Evolutionary conservation across 2,113 vertebrate genomes (phyloP), one percentile per base, ranked within the genome.

Genomic region (Myotis brandtii): DNA sequence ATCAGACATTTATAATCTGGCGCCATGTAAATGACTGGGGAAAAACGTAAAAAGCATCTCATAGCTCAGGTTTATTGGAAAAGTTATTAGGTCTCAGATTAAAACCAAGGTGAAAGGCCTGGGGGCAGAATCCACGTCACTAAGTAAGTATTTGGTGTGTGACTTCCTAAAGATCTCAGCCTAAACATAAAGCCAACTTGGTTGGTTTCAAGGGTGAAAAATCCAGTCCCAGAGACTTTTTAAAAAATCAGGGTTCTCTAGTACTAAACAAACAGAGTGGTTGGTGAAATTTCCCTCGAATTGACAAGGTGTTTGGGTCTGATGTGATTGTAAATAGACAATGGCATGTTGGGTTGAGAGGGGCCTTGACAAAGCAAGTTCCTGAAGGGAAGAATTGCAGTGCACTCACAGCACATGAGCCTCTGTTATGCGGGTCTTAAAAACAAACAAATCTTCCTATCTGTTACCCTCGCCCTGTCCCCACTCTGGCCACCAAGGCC

Each of bases 1-100:
- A 95, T 83, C 79, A 88, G 91, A 86, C 88, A 52, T 75, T 96
- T 95, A 84, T 95, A 94, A 83, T 94, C 72, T 86, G 77, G 46
- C 0, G 18, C 27, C 73, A 62, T 67, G 79, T 70, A 94, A 95
- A 84, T 80, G 43, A 96, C 73, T 59, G 62, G 20, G 40, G 75
- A 85, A 62, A 96, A 86, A 62, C 64, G 37, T 80, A 50, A 83
- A 89, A 93, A 34, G n/a, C 18, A 1, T 83, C 88, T 94, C 62
- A 16, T 83, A 79, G 82, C 54, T 37, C 59, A 73, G 59, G 81
- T 48, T 96, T 80, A 46, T 62, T 95, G 84, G 43, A 66, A 92
- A 91, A 90, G 21, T 86, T 92, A 54, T 64, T 95, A 93, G 79
- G 30, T 88, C n/a, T 95, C 32, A 85, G 83, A 85, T 84, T 72